Conservation (phyloP, 2,888 invertebrate genomes). For the Catocala nupta region DNA sequence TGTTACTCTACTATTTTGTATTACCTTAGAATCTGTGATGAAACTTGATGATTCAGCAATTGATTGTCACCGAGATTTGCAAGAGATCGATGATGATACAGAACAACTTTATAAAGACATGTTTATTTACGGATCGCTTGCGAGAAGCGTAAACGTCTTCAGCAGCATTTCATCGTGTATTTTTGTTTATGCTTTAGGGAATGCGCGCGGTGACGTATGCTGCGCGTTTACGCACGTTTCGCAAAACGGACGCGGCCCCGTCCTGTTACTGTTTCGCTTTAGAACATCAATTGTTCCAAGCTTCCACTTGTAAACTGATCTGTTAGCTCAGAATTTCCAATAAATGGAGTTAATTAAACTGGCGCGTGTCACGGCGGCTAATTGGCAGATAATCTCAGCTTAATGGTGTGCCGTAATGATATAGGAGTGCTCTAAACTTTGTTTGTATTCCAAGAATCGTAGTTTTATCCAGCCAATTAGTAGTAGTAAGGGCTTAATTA, state of each 20-base stretch:
- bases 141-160: slow-evolving; percentile 37
- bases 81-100: slow-evolving; percentile 18
- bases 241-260: slow-evolving; percentile 55
- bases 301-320: slow-evolving; percentile 21
- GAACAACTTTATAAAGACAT: slow-evolving; percentile 21
- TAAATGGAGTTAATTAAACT: slow-evolving; percentile 12
- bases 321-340: slow-evolving; percentile 14
- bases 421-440: slow-evolving; percentile 12
- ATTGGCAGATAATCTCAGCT: slow-evolving; percentile 23
- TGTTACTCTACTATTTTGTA: no score
- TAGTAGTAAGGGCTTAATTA: no score
- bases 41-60: not conserved
- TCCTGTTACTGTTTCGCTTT: slow-evolving; percentile 33
- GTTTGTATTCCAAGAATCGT: not conserved
- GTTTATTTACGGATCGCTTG: slow-evolving; percentile 47
- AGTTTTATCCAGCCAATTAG: not conserved
- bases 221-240: slow-evolving; percentile 64
- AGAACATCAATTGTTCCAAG: slow-evolving; percentile 30
- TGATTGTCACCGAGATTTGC: not conserved
- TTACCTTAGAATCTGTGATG: no score
- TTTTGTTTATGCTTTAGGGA: slow-evolving; percentile 70
- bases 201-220: slow-evolving; percentile 68
- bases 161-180: slow-evolving; percentile 59
- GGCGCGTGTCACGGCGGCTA: slow-evolving; percentile 21
- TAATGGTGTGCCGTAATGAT: slow-evolving; percentile 11